Evolutionary conservation across 2,888 invertebrate species (phyloP), one percentile per base, ranked within the genome.

Genomic region (Chrysotoxum bicinctum): DNA sequence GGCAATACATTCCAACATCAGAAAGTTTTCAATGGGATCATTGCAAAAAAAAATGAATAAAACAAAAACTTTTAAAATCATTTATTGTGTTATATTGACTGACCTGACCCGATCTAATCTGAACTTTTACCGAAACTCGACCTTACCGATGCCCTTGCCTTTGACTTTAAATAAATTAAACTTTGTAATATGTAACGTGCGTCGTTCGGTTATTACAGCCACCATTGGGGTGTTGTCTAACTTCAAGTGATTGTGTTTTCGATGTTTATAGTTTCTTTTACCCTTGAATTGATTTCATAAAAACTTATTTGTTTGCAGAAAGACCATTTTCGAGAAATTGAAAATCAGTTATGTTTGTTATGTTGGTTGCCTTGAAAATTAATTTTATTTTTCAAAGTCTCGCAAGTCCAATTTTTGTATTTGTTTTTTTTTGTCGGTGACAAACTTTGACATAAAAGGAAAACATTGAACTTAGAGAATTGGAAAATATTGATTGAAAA

Each of bases 241-340:
- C 26, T 9, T 32, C 32, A 56, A 56, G 35, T 35, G 12, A 35
- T 35, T 56, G 40, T 23, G 10, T 23, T 35, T 60, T 19, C 58
- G 16, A 58, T 19, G 23, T 23, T 40, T 23, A 60, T 37, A 60
- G 40, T 60, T 60, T 60, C 60, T 10, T 60, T 40, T 60, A 16
- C 23, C 23, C 60, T 40, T 40, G 40, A 60, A 60, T 60, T 60
- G 60, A 60, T 60, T 60, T 60, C 60, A 40, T 60, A 23, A 60
- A 40, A 60, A 40, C 6, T 6, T 30, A 26, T 26, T 30, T 0
- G 16, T 16, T 54, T 30, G 9, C 3, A 21, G 21, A 21, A 58
- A 16, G 21, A 21, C 30, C 30, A 26, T 32, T 58, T 58, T 58
- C 12, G 14, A 37, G 23, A 60, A 40, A 40, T 23, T 40, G 37